Percentiles rank a stretch among this genome's conserved stretches.
These are phyloP conservation scores for Tyria jacobaeae DNA, from an alignment of 2,888 invertebrate species.

Conservation along the genomic window DNA sequence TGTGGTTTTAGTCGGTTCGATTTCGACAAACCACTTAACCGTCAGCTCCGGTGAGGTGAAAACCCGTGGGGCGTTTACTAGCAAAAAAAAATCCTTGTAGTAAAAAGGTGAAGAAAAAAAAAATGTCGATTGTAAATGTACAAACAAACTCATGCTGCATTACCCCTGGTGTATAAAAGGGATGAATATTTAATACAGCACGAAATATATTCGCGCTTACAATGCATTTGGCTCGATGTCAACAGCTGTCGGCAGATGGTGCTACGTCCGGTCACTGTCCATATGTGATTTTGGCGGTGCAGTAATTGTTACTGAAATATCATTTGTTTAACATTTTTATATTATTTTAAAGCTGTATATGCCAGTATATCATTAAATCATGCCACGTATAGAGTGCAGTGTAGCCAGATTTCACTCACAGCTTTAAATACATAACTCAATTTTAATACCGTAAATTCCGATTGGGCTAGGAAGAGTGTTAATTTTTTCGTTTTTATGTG, in stretches of 20 bases:
- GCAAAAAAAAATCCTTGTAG: too few species aligned
- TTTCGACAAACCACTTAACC: too few species aligned
- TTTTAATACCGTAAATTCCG: too few species aligned
- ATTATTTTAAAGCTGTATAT: not conserved
- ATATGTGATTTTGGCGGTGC: constrained; percentile 31
- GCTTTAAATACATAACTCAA: too few species aligned
- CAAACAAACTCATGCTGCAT: not conserved
- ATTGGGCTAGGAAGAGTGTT: too few species aligned
- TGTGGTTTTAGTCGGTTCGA: too few species aligned
- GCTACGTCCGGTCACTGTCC: constrained; percentile 39
- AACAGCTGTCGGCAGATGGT: constrained; percentile 47
- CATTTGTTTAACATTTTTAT: constrained; percentile 23
- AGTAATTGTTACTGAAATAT: constrained; percentile 31
- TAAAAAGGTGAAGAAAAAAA: too few species aligned
- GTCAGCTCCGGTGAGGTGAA: too few species aligned
- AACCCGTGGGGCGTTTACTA: too few species aligned
- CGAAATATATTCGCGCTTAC: constrained; percentile 23
- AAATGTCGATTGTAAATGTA: too few species aligned
- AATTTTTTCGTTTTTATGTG: too few species aligned
- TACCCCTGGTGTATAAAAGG: constrained; percentile 10
- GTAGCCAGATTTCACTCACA: too few species aligned
- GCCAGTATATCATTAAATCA: not conserved
- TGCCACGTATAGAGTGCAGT: not conserved
- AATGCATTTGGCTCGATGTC: constrained; percentile 49
- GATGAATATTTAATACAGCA: constrained; percentile 33